These are phyloP conservation scores for Antitype chi DNA, from an alignment of 2,888 invertebrate genomes.

Conservation along the genomic window DNA sequence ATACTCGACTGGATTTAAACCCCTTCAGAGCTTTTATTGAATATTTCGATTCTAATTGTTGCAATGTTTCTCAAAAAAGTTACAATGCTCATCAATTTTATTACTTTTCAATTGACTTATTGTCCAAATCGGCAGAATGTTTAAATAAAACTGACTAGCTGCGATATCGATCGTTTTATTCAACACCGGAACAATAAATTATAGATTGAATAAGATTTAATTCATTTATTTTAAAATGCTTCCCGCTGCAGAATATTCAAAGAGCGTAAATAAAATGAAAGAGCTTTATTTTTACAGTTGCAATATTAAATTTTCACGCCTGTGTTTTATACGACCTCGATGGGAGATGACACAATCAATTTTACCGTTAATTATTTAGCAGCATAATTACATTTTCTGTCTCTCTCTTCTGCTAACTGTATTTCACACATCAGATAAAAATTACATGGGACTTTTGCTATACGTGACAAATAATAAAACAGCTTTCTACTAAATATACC, in stretches of 20 bases:
- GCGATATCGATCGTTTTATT: neutral
- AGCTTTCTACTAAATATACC: neutral
- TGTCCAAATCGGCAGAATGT: neutral
- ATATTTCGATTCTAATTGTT: no score
- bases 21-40: neutral
- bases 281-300: constrained; percentile 33
- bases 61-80: neutral
- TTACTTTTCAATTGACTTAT: neutral
- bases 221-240: constrained; percentile 7
- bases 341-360: constrained; percentile 44
- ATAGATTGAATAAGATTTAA: neutral
- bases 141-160: neutral
- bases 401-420: constrained; percentile 24
- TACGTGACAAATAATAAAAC: neutral
- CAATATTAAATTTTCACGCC: constrained; percentile 28
- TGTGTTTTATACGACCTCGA: constrained; percentile 38
- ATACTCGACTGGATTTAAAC: constrained; percentile 9
- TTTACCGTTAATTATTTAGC: constrained; percentile 39
- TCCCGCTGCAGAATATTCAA: constrained; percentile 25
- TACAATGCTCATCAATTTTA: neutral
- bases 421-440: constrained; percentile 21
- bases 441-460: constrained; percentile 1
- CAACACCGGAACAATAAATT: constrained; percentile 32
- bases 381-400: constrained; percentile 26
- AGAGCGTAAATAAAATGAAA: constrained; percentile 3